Base-by-base conservation (phyloP, 2,113 vertebrate species). In the Oceanites oceanicus region DNA sequence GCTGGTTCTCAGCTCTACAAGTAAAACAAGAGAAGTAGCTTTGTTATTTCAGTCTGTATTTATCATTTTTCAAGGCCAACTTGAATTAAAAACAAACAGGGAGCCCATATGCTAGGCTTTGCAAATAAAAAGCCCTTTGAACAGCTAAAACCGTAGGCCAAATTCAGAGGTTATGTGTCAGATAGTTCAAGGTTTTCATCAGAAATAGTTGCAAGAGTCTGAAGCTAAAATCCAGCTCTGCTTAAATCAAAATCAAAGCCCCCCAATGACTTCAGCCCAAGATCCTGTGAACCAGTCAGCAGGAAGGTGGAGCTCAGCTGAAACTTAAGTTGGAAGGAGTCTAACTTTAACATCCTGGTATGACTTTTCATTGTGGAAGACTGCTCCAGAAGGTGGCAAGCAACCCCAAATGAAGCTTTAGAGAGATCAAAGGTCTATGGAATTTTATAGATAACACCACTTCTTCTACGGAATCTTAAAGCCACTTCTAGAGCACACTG, bases 11-110 rank as follows among this genome's bases (percentile, higher is more conserved):
- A 92, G 49, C 88, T 91, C 55, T 70, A 66, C 66, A 91, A 95
- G 89, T 82, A 94, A 95, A 95, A 91, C 58, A 94, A 72, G 71
- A 86, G 91, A 85, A 94, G 70, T 25, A 88, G 77, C 67, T 92
- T 90, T 92, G 89, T 76, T 96, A 92, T 96, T 97, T 91, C 92
- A 94, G 86, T 65, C 66, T 87, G 56, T 0, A 89, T 95, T 91
- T 85, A 58, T 78, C 61, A 50, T 73, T 88, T 94, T 67, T 63
- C 36, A 89, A 89, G 89, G 40, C 23, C 53, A 82, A 49, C 9
- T 82, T 87, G 56, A 89, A 91, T 58, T 75, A 68, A 85, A 94
- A 93, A 77, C n/a, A 76, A 92, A 78, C 66, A 87, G 42, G 42
- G 70, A 87, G 18, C 25, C n/a, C 18, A 58, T 65, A 65, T 42